These are phyloP conservation scores for Pissodes strobi DNA, from an alignment of 1,140 invertebrate species.

Conservation along the genomic window DNA sequence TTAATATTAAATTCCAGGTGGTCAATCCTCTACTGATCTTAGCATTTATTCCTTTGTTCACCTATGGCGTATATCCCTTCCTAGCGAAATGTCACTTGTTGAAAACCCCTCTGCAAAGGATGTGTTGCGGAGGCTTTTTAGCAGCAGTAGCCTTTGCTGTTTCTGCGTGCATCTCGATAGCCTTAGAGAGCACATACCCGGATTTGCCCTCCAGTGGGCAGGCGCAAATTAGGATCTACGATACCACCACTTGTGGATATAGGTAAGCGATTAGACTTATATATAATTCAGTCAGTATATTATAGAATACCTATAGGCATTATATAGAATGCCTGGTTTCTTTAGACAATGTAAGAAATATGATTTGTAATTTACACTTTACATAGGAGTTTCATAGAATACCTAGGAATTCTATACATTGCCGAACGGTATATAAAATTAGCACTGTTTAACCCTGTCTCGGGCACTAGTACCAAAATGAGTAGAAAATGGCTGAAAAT, in stretches of 20 bases:
- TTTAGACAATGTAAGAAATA: no score
- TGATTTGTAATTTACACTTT: no score
- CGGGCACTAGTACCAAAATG: no score
- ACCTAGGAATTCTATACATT: no score
- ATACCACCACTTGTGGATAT: constrained; percentile 52
- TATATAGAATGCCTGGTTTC: no score
- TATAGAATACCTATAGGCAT: no score
- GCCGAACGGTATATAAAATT: no score
- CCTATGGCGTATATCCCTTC: constrained; percentile 67
- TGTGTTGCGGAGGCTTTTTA: constrained; percentile 81
- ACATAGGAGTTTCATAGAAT: no score
- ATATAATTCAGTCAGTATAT: no score
- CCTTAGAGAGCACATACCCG: constrained; percentile 68
- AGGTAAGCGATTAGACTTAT: constrained; percentile 62
- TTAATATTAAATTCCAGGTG: constrained; percentile 55
- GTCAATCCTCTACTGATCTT: constrained; percentile 87
- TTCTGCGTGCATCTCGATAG: constrained; percentile 64
- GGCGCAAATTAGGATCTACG: constrained; percentile 73
- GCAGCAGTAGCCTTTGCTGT: constrained; percentile 84
- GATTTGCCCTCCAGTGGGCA: constrained; percentile 62
- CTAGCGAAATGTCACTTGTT: constrained; percentile 63
- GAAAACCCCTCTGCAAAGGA: constrained; percentile 72
- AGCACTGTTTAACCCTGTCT: no score
- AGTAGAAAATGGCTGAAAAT: no score
- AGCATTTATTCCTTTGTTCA: constrained; percentile 85